These are phyloP conservation scores for Gortyna flavago DNA, from an alignment of 2,888 invertebrate species.

Conservation along the genomic window DNA sequence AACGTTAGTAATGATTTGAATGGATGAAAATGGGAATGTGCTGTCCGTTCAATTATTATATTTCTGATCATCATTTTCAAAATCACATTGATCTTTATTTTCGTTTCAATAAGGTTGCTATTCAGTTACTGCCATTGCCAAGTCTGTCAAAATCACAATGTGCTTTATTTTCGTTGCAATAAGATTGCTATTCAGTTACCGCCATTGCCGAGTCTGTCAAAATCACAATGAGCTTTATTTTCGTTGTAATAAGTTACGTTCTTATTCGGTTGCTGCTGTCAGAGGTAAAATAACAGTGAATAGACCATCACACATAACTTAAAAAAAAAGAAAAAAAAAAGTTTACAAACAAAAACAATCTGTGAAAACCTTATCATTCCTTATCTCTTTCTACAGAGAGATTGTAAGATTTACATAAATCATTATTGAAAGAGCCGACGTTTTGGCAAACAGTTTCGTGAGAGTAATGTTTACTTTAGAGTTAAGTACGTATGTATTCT, in stretches of 20 bases:
- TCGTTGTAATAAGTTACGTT: no score
- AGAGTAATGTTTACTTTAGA: conserved; percentile 30
- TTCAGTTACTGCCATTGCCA: no score
- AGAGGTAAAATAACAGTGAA: neutral
- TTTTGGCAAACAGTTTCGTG: conserved; percentile 13
- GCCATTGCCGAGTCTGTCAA: no score
- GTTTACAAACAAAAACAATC: neutral
- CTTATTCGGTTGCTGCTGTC: neutral
- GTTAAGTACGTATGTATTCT: conserved; percentile 21
- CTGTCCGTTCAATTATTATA: neutral
- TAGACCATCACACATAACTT: neutral
- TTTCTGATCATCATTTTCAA: neutral
- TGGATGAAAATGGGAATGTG: neutral
- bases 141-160: no score
- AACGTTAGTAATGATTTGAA: neutral
- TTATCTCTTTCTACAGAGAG: neutral
- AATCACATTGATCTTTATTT: neutral
- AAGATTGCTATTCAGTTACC: no score
- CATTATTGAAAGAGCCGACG: conserved; percentile 2
- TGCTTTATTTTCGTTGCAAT: no score
- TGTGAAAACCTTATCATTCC: neutral
- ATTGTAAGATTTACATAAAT: conserved; percentile 4
- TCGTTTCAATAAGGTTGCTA: neutral
- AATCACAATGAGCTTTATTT: no score
- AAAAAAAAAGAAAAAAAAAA: neutral